A percentile compares a stretch with the other conserved stretches of the same genome.
Conservation (phyloP, 2,888 invertebrate genomes). For the Apantesis nais region DNA sequence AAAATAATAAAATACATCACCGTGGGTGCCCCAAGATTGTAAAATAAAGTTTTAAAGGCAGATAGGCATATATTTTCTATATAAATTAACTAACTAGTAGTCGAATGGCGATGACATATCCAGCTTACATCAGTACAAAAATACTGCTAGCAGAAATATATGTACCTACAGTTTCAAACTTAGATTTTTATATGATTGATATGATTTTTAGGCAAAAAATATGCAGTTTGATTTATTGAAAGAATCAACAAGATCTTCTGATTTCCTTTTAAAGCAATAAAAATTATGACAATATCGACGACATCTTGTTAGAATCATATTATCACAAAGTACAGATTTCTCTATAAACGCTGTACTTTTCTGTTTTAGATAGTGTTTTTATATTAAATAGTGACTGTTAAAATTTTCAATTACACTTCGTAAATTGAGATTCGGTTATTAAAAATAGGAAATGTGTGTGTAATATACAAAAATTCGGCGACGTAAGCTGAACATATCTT, state of each 20-base stretch:
- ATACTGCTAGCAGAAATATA: not conserved
- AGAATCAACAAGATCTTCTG: too few species aligned
- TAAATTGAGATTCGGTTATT: not conserved
- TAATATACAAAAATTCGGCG: not conserved
- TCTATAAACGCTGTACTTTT: not conserved
- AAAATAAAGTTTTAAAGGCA: constrained; percentile 44
- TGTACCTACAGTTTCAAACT: too few species aligned
- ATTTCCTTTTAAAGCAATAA: too few species aligned
- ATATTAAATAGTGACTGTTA: not conserved
- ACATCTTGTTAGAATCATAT: too few species aligned
- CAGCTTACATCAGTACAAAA: constrained; percentile 29
- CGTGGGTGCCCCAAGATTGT: constrained; percentile 46
- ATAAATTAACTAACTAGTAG: constrained; percentile 40
- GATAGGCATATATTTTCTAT: constrained; percentile 35
- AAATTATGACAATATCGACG: not conserved
- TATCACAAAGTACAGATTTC: not conserved
- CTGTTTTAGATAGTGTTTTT: not conserved
- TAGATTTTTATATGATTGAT: too few species aligned
- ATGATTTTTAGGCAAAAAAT: too few species aligned
- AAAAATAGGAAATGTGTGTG: not conserved
- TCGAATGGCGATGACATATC: constrained; percentile 36
- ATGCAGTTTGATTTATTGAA: not conserved
- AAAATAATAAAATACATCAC: constrained; percentile 55
- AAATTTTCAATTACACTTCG: not conserved
- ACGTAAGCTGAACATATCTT: constrained; percentile 43